A percentile compares a stretch with the other conserved stretches of the same genome.
Evolutionary conservation across 35 echinoderm and acorn worm species (phyloP).

Genomic region (Apostichopus japonicus): DNA sequence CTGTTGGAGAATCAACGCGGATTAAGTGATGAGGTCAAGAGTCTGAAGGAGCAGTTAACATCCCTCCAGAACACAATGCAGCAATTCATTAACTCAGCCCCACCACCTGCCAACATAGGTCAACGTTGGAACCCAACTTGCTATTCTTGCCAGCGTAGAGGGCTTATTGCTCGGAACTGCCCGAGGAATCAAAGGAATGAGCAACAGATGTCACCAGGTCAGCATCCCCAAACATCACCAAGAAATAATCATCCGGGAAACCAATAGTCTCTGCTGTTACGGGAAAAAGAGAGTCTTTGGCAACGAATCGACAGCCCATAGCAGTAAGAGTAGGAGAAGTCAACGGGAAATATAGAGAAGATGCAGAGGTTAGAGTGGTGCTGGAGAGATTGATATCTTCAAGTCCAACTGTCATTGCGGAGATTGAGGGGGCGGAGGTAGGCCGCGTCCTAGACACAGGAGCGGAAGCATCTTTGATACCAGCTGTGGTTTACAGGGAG

Average conservation of each 20-base stretch:
- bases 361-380: not conserved
- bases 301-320: not conserved
- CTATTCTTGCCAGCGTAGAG: not conserved
- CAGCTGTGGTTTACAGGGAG: no score
- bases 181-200: not conserved
- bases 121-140: not conserved
- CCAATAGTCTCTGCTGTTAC: not conserved
- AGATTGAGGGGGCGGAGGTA: no score
- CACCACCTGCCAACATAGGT: not conserved
- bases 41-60: not conserved
- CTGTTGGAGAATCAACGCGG: not conserved
- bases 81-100: not conserved
- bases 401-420: no score
- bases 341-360: not conserved
- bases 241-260: not conserved
- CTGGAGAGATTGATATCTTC: not conserved
- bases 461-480: no score
- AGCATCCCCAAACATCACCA: not conserved
- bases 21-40: not conserved
- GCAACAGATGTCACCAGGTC: not conserved
- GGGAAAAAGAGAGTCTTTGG: not conserved
- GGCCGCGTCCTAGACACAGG: no score
- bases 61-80: not conserved
- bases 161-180: slow-evolving; percentile 42
- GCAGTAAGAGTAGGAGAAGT: not conserved